Evolutionary conservation across 2,888 invertebrate genomes (phyloP).

Genomic region (Diplolepis rosae): DNA sequence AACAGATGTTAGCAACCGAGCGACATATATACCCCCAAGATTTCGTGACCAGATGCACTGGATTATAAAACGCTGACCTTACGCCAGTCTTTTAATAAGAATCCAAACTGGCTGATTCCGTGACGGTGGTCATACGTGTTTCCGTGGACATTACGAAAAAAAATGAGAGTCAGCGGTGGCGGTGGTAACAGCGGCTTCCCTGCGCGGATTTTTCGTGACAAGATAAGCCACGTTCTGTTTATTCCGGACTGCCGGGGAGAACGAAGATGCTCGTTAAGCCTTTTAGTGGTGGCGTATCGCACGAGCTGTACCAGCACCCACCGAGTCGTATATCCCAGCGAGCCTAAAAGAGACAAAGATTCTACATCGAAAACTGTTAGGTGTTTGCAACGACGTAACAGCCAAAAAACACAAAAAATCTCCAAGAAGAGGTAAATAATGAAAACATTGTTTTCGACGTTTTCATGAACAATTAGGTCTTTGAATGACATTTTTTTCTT

Average conservation of each 20-base stretch:
- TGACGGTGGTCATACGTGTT: conserved; percentile 54
- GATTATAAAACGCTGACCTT: conserved; percentile 30
- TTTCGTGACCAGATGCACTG: conserved; percentile 33
- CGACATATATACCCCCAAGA: conserved; percentile 14
- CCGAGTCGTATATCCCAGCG: conserved; percentile 65
- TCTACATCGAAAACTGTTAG: conserved; percentile 49
- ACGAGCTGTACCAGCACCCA: conserved; percentile 64
- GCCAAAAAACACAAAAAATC: background rate
- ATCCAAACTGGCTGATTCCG: conserved; percentile 40
- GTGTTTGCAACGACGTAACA: conserved; percentile 26
- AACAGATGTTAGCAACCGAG: conserved; percentile 13
- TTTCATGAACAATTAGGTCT: too few species aligned
- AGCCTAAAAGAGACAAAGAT: conserved; percentile 53
- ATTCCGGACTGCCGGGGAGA: conserved; percentile 62
- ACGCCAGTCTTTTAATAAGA: conserved; percentile 39
- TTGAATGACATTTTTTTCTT: too few species aligned
- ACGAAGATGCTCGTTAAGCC: conserved; percentile 73
- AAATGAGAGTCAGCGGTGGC: conserved; percentile 43
- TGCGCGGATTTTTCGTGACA: conserved; percentile 72
- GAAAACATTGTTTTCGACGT: too few species aligned
- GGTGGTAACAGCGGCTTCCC: conserved; percentile 55
- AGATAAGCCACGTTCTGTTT: conserved; percentile 74
- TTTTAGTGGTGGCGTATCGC: conserved; percentile 70
- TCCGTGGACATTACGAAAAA: conserved; percentile 52
- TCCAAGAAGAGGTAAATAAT: too few species aligned